Conservation (phyloP, 2,888 invertebrate genomes). For the Bellardia pandia region DNA sequence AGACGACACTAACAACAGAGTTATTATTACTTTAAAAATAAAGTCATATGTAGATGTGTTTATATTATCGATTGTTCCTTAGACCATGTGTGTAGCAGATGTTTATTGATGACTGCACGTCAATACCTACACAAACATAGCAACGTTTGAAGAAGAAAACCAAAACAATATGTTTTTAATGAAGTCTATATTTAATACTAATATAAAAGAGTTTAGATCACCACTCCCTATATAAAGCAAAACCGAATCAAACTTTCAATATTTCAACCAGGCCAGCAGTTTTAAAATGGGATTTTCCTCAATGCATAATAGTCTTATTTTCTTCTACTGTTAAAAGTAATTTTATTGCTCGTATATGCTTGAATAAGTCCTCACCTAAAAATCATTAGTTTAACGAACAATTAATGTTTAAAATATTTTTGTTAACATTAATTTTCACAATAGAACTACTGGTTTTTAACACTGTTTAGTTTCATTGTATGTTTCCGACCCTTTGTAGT, state of each 20-base stretch:
- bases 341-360: slow-evolving; percentile 64
- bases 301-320: not conserved
- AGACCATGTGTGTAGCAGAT: slow-evolving; percentile 67
- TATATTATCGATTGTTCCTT: slow-evolving; percentile 39
- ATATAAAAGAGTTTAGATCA: slow-evolving; percentile 37
- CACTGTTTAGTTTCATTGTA: slow-evolving; percentile 26
- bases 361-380: slow-evolving; percentile 75
- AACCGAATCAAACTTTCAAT: slow-evolving; percentile 38
- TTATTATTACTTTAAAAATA: slow-evolving; percentile 49
- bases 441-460: slow-evolving; percentile 60
- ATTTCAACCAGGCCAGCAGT: slow-evolving; percentile 8
- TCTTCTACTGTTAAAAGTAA: not conserved
- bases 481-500: slow-evolving; percentile 12
- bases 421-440: slow-evolving; percentile 20
- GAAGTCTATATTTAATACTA: slow-evolving; percentile 51
- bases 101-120: slow-evolving; percentile 64
- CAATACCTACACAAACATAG: slow-evolving; percentile 30
- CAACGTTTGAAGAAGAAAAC: slow-evolving; percentile 26
- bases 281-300: slow-evolving; percentile 45
- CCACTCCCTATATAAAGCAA: slow-evolving; percentile 62
- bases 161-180: slow-evolving; percentile 8
- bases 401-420: slow-evolving; percentile 64
- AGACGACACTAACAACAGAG: slow-evolving; percentile 48
- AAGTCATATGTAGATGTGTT: slow-evolving; percentile 16
- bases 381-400: slow-evolving; percentile 45